Percentiles rank a stretch among this genome's conserved stretches.
phyloP scores from a whole-genome alignment of 2,888 invertebrate species.

The Myopa testacea region DNA sequence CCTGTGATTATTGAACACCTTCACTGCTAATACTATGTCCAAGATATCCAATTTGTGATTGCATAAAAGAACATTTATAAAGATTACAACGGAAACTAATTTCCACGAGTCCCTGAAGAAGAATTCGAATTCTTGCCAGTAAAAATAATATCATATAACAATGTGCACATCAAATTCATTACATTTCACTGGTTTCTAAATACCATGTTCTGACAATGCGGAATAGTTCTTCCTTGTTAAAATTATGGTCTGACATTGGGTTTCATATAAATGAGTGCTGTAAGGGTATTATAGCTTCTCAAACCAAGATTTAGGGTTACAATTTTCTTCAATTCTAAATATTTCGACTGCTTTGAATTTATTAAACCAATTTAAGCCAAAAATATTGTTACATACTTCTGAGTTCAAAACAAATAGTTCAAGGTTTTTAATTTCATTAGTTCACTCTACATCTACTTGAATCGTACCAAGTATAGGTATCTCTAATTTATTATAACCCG shows the following conservation, averaged over 20 bases:
- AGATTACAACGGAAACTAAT: constrained; percentile 15
- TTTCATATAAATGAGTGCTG: neutral
- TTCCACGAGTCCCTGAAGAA: constrained; percentile 16
- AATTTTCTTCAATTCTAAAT: constrained; percentile 1
- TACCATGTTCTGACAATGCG: constrained; percentile 10
- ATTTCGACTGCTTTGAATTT: constrained; percentile 6
- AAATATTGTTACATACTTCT: constrained; percentile 11
- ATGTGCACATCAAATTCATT: constrained; percentile 18
- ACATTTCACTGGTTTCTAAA: constrained; percentile 19
- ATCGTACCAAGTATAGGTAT: neutral
- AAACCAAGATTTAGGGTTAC: too few relatives aligned
- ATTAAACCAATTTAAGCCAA: constrained; percentile 25
- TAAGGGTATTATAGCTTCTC: neutral
- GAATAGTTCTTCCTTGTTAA: constrained; percentile 6
- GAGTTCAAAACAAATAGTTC: constrained; percentile 17
- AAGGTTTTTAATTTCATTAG: constrained; percentile 6
- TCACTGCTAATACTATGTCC: neutral
- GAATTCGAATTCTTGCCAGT: neutral
- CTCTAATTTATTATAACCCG: too few relatives aligned
- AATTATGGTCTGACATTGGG: neutral
- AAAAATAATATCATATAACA: constrained; percentile 18
- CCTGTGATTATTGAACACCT: constrained; percentile 16
- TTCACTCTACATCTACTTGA: neutral
- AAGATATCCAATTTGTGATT: constrained; percentile 1
- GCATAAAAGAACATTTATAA: constrained; percentile 26